Conservation (phyloP, 2,113 vertebrate genomes). For the Callocephalon fimbriatum region DNA sequence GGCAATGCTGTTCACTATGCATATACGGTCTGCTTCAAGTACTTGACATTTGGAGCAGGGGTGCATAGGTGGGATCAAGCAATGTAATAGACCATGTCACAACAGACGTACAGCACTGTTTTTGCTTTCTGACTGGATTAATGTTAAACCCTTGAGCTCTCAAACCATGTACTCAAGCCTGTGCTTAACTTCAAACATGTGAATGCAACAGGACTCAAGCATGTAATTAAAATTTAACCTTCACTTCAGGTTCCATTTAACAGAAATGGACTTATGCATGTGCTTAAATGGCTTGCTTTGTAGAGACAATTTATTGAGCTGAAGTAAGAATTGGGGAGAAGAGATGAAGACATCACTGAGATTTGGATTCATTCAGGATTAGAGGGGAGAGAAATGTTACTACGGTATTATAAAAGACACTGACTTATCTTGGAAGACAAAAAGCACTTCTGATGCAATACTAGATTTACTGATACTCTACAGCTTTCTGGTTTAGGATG, state of each 20-base stretch:
- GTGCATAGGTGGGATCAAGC: background rate
- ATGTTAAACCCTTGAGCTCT: background rate
- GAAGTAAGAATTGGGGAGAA: background rate
- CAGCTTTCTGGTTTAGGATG: background rate
- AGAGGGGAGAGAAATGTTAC: background rate
- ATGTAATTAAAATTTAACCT: conserved; percentile 53
- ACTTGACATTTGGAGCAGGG: background rate
- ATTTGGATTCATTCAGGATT: background rate
- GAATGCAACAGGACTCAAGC: background rate
- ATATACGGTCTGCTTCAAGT: background rate
- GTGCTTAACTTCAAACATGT: background rate
- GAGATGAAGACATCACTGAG: background rate
- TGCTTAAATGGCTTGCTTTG: background rate
- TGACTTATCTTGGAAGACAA: background rate
- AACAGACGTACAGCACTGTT: background rate
- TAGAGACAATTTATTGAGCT: background rate
- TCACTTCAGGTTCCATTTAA: conserved; percentile 33
- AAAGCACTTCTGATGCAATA: background rate
- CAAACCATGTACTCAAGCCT: background rate
- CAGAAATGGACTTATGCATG: background rate
- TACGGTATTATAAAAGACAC: background rate
- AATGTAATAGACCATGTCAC: background rate
- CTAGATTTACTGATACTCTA: background rate
- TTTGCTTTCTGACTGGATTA: background rate
- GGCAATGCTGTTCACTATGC: background rate